Base-by-base conservation (phyloP, 2,888 invertebrate species). In the Calliphora vomitoria region DNA sequence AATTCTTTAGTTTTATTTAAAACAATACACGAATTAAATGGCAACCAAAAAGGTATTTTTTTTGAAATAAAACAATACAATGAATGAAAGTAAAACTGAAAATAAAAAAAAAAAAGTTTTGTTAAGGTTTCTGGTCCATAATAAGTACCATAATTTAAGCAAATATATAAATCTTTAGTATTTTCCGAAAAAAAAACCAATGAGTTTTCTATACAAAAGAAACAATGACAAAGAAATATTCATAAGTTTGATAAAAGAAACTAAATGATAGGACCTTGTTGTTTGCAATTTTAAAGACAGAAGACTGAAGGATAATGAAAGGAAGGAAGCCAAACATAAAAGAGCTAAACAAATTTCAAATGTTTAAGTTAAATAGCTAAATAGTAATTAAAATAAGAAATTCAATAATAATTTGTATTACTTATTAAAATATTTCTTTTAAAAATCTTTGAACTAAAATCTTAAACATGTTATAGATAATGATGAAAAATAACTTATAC, bases 1-100 rank as follows among this genome's bases (percentile, higher is more conserved):
- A 50, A n/a, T 50, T 58, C 25, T 58, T 25, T 58, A 11, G 31
- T 38, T 64, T 64, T 38, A 38, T 64, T n/a, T 64, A 64, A 64
- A 64, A 64, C 35, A 18, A 35, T 18, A 35, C 3, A 35, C 6
- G n/a, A 64, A 38, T 8, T 5, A 8, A n/a, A 64, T 18, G 11
- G 8, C 15, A 64, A 35, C 38, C 35, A 18, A 64, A 58, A 64
- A 25, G 38, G 35, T 0, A 15, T 38, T 8, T 62, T 62, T n/a
- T 62, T 38, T 8, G 38, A 64, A 38, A 18, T 15, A n/a, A 60
- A 35, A 31, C 15, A 60, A 35, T 35, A n/a, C 11, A 35, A 60
- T 13, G 20, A 58, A 60, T 60, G 31, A 3, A 38, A 62, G 25
- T 55, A 20, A 1, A 55, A 55, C 20, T 10, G 4, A 58, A 25